Conservation (phyloP, 2,888 invertebrate genomes). For the Uloborus plumipes region DNA sequence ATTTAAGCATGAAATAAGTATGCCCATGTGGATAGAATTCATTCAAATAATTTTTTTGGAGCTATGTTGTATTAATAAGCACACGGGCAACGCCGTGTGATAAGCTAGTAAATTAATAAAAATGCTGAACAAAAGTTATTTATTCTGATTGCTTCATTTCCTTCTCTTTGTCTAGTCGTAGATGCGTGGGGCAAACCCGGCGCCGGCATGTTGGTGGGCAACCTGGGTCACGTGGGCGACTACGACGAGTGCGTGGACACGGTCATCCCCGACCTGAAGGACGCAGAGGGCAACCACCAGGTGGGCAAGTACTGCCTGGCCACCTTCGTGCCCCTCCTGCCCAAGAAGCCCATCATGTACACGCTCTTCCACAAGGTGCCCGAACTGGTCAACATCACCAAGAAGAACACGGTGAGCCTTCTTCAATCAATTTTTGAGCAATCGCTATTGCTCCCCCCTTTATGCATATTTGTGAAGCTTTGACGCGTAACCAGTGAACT, state of each 20-base stretch:
- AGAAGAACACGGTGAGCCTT: constrained; percentile 38
- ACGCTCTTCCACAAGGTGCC: constrained; percentile 54
- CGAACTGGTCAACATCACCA: constrained; percentile 35
- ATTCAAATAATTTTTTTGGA: no score
- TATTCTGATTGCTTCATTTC: no score
- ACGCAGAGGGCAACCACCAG: constrained; percentile 41
- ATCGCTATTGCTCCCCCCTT: no score
- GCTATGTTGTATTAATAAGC: no score
- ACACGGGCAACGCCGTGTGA: no score
- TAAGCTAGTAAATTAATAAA: no score
- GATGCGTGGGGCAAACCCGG: constrained; percentile 60
- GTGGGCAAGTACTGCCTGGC: constrained; percentile 57
- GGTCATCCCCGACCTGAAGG: constrained; percentile 39
- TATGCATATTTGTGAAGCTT: no score
- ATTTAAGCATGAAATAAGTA: no score
- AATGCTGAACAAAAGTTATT: no score
- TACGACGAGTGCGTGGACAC: constrained; percentile 60
- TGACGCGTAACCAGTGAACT: no score
- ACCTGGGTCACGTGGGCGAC: constrained; percentile 48
- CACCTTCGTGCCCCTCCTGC: constrained; percentile 47
- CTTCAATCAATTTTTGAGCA: no score
- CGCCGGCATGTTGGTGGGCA: constrained; percentile 56
- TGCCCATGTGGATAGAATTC: no score
- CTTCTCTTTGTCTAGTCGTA: constrained; percentile 34
- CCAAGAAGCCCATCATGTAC: constrained; percentile 54